phyloP scores from a whole-genome alignment of 2,888 invertebrate genomes.

The Lochmaea crataegi region DNA sequence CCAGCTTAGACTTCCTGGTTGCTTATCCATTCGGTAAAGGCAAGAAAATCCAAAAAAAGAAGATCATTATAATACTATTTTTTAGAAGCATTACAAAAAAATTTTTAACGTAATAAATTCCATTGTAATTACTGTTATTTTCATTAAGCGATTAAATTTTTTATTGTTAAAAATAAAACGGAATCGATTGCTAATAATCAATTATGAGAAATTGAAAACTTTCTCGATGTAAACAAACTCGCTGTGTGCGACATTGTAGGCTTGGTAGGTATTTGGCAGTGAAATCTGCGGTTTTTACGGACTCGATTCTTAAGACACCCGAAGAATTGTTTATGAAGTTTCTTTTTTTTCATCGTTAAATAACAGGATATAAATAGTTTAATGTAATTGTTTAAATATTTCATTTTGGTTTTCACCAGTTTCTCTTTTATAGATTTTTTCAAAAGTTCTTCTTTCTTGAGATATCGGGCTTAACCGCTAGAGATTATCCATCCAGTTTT shows the following conservation, averaged over 20 bases:
- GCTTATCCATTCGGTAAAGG: too few species aligned
- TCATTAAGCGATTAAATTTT: not conserved
- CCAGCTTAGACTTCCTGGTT: too few species aligned
- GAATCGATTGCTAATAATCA: not conserved
- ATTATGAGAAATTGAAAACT: slow-evolving; percentile 22
- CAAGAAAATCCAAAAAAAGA: too few species aligned
- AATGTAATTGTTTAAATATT: not conserved
- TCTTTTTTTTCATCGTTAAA: slow-evolving; percentile 10
- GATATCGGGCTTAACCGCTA: too few species aligned
- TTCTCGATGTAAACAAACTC: slow-evolving; percentile 20
- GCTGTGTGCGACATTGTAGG: too few species aligned
- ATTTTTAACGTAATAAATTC: too few species aligned
- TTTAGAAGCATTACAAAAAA: too few species aligned
- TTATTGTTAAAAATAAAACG: too few species aligned
- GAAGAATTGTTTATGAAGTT: slow-evolving; percentile 18
- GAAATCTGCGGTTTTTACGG: slow-evolving; percentile 19
- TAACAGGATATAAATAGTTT: not conserved
- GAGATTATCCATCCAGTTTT: too few species aligned
- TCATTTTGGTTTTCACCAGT: not conserved
- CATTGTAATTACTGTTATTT: too few species aligned
- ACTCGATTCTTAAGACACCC: slow-evolving; percentile 7
- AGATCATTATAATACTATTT: too few species aligned
- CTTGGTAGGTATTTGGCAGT: slow-evolving; percentile 31
- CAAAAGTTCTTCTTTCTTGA: too few species aligned
- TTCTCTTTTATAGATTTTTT: not conserved